Percentiles rank a stretch among this genome's conserved stretches.
Conservation (phyloP, 1,140 invertebrate genomes). For the Brachionus asplanchnoidis region DNA sequence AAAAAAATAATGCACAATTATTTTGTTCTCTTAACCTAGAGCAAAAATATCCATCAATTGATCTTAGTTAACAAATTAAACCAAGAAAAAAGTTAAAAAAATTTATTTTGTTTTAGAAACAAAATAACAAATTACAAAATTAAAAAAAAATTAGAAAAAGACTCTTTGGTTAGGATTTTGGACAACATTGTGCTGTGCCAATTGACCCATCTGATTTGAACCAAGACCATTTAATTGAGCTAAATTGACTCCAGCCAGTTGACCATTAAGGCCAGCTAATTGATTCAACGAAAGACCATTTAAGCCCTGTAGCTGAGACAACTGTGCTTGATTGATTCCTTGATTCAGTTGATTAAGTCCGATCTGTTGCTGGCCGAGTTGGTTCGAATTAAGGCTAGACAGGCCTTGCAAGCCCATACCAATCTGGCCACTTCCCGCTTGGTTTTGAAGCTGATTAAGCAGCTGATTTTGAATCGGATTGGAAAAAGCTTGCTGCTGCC, state of each 20-base stretch:
- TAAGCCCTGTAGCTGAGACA: not conserved
- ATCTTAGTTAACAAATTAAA: not conserved
- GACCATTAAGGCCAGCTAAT: not conserved
- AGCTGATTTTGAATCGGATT: not conserved
- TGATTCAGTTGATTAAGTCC: not conserved
- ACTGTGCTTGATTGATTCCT: not conserved
- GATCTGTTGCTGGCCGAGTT: not conserved
- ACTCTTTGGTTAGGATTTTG: constrained; percentile 5
- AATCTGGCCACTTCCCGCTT: not conserved
- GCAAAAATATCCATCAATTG: not conserved
- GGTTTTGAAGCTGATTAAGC: not conserved
- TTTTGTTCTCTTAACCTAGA: not conserved
- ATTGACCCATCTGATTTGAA: not conserved
- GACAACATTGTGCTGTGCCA: not conserved
- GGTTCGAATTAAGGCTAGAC: not conserved
- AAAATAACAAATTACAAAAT: not conserved
- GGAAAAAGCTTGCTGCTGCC: not conserved
- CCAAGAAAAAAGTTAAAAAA: not conserved
- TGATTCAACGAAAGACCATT: not conserved
- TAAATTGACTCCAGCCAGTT: not conserved
- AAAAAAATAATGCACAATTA: not conserved
- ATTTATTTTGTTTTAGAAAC: constrained; percentile 30
- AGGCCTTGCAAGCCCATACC: not conserved
- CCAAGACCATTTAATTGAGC: not conserved
- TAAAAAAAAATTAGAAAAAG: not conserved